Base-by-base conservation (phyloP, 2,113 vertebrate species). In the Chauna torquata region DNA sequence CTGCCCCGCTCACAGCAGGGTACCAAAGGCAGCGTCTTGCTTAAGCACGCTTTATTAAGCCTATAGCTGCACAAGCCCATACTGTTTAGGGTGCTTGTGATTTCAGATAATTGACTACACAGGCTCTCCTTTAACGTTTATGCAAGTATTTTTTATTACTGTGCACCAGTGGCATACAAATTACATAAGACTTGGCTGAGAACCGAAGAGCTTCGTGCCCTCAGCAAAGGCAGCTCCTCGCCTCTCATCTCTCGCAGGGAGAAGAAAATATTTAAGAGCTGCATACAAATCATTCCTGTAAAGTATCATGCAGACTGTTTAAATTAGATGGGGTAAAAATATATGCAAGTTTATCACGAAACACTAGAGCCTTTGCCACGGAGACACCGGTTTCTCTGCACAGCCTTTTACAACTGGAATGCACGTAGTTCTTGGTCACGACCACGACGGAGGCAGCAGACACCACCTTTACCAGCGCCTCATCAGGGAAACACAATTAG, bases 241-340 rank as follows among this genome's bases (percentile, higher is more conserved):
- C 71, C 6, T 17, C 95, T 81, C 10, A 66, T 91, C 86, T 78
- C 88, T 70, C 14, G 50, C 88, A 75, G 92, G 87, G 79, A 59
- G 55, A 74, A 78, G 40, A 49, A 85, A 94, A 92, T 86, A 91
- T 82, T 94, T 72, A 17, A 87, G 82, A 82, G 94, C 94, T 61
- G 81, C 92, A 94, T n/a, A 82, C 89, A 91, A 87, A 90, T 95
- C 86, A 69, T 20, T 76, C 88, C 91, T 55, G 83, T 3, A 30
- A 70, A 82, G 91, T 5, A 54, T 23, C 49, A 4, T 57, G 88
- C 94, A 94, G 86, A 69, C 88, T 84, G 83, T 19, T 95, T 87
- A 82, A 94, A 95, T 92, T 82, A 95, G 95, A 76, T 0, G 32
- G 80, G 83, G 80, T 84, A 88, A 93, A 97, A 95, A 94, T 84